phyloP scores from a whole-genome alignment of 2,113 vertebrate genomes.

The Calyptomena viridis region DNA sequence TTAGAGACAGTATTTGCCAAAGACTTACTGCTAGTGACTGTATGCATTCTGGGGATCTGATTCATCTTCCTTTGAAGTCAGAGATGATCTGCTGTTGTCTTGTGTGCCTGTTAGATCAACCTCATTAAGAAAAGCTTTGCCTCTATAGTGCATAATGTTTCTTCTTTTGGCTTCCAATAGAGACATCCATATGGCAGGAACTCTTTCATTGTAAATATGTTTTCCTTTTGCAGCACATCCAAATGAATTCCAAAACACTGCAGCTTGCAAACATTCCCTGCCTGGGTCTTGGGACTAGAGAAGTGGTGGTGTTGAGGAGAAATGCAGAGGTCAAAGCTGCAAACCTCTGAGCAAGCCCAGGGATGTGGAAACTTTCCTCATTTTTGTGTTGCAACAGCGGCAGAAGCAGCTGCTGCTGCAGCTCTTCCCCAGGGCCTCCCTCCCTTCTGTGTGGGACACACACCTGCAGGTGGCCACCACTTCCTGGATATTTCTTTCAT shows the following conservation, averaged over 20 bases:
- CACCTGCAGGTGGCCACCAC: neutral
- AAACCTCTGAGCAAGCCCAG: neutral
- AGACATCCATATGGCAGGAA: neutral
- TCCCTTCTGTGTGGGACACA: rapidly evolving
- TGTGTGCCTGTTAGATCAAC: neutral
- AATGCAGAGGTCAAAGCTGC: neutral
- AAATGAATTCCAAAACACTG: neutral
- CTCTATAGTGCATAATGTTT: neutral
- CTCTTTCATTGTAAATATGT: neutral
- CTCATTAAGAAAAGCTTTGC: neutral
- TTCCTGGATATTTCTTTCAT: neutral
- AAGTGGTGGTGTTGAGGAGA: neutral
- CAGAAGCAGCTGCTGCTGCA: neutral
- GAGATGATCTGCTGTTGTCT: neutral
- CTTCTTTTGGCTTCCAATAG: neutral
- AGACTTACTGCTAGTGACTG: neutral
- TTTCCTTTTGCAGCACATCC: slow-evolving; percentile 7
- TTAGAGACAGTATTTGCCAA: neutral
- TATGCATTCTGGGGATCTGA: neutral
- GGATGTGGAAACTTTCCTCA: neutral
- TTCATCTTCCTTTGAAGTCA: slow-evolving; percentile 20
- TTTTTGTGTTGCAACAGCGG: neutral
- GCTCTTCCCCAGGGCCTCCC: neutral
- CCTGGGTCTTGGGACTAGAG: neutral
- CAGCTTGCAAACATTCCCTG: neutral